phyloP scores from a whole-genome alignment of 2,888 invertebrate genomes.

The Dicranocentrus wangi region DNA sequence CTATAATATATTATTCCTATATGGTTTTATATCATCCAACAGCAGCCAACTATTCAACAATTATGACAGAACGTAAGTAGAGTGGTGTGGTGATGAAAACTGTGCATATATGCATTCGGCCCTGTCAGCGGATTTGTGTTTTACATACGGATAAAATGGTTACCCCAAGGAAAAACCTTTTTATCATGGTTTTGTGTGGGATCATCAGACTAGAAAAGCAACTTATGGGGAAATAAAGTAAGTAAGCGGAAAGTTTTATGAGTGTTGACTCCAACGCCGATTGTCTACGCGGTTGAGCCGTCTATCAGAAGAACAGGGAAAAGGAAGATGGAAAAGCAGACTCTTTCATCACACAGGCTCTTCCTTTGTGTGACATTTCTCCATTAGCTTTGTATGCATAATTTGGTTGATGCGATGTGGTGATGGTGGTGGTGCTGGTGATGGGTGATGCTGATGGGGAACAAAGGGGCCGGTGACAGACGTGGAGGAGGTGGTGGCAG shows the following conservation, averaged over 20 bases:
- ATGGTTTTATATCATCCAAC: too few species aligned
- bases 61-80: background rate
- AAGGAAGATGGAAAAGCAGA: too few species aligned
- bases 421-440: too few species aligned
- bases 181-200: slow-evolving; percentile 34
- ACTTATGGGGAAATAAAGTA: slow-evolving; percentile 41
- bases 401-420: too few species aligned
- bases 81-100: background rate
- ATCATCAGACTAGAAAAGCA: slow-evolving; percentile 57
- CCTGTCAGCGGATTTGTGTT: slow-evolving; percentile 36
- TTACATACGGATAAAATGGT: slow-evolving; percentile 22
- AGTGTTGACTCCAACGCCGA: slow-evolving; percentile 39
- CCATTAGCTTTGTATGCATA: too few species aligned
- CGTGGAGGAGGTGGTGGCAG: too few species aligned
- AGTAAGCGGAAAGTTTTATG: slow-evolving; percentile 58
- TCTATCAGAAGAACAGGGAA: background rate
- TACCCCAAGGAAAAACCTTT: slow-evolving; percentile 42
- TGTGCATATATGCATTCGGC: background rate
- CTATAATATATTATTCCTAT: too few species aligned
- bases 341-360: too few species aligned
- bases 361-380: too few species aligned
- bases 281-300: background rate
- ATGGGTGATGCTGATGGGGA: too few species aligned
- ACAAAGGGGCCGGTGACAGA: too few species aligned
- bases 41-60: too few species aligned